Conservation (phyloP, 2,797 vertebrate species). For the Sylvilagus floridanus region DNA sequence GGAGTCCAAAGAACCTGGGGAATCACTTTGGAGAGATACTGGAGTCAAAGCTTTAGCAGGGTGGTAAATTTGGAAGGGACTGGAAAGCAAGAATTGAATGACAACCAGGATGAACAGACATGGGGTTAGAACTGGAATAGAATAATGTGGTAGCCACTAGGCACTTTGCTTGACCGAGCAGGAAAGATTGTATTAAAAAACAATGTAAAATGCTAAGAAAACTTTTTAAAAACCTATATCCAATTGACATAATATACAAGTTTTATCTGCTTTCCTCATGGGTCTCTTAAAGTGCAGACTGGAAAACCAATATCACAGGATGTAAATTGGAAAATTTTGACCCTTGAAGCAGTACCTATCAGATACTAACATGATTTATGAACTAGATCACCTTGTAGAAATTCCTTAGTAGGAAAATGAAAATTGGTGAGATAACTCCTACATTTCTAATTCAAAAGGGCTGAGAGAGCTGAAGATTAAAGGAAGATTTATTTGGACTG, state of each 20-base stretch:
- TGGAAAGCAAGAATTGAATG: conserved; percentile 26
- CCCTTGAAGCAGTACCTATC: background rate
- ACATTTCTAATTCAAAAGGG: background rate
- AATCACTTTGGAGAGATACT: conserved; percentile 10
- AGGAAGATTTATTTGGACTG: background rate
- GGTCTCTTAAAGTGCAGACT: conserved; percentile 9
- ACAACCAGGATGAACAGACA: background rate
- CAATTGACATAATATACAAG: background rate
- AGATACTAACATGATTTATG: conserved; percentile 28
- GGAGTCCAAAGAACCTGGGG: background rate
- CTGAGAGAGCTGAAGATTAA: background rate
- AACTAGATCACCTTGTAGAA: background rate
- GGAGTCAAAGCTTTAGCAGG: conserved; percentile 28
- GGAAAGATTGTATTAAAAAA: background rate
- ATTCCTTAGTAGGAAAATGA: background rate
- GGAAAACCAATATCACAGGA: background rate
- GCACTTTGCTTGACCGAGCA: background rate
- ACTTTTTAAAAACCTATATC: background rate
- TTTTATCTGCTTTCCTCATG: background rate
- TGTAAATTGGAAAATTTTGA: conserved; percentile 17
- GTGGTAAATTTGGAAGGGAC: conserved; percentile 21
- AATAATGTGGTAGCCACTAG: background rate
- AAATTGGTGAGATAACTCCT: background rate
- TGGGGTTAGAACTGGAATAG: background rate
- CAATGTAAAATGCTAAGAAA: conserved; percentile 3